Base-by-base conservation (phyloP, 2,888 invertebrate genomes). In the Clostera curtula region DNA sequence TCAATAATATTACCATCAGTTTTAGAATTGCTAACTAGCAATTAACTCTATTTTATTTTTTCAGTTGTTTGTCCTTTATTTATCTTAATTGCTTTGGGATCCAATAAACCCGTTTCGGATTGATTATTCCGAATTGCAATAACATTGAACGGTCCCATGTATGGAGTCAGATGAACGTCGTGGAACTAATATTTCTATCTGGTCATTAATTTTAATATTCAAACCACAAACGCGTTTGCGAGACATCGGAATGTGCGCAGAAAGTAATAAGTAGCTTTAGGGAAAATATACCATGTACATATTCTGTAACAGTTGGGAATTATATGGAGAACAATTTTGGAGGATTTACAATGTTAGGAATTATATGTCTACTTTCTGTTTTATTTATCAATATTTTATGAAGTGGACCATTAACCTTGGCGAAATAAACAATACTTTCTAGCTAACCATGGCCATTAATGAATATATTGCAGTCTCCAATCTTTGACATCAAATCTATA, bases 161-260 rank as follows among this genome's bases (percentile, higher is more conserved):
- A 43, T 21, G 34, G 39, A 32, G 36, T 43, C 40, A 29, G 43
- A 56, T 56, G 43, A 55, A 53, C 45, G 40, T 51, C 52, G 53
- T 64, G 62, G 63, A 56, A 54, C 49, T 60, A 60, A 56, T 54
- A 49, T 33, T 54, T 56, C 46, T 34, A 29, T 47, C 49, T 44
- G 46, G 37, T 40, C 43, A 57, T 63, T 49, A 46, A 49, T 50
- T 37, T 43, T 34, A 31, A 42, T 45, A 47, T 49, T 41, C 33
- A 15, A 49, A 43, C 43, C 49, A 45, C 43, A 39, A 47, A 52
- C 49, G 38, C 37, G 49, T 51, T 51, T 48, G 26, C 13, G 33
- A 24, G 23, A 39, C 25, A 37, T 36, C 33, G 14, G 11, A 12
- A 7, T 20, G 2, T 2, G 9, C 10, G 8, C 17, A 17, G 7